Evolutionary conservation across 2,888 invertebrate species (phyloP), one percentile per base, ranked within the genome.

Genomic region (Seira ritae): DNA sequence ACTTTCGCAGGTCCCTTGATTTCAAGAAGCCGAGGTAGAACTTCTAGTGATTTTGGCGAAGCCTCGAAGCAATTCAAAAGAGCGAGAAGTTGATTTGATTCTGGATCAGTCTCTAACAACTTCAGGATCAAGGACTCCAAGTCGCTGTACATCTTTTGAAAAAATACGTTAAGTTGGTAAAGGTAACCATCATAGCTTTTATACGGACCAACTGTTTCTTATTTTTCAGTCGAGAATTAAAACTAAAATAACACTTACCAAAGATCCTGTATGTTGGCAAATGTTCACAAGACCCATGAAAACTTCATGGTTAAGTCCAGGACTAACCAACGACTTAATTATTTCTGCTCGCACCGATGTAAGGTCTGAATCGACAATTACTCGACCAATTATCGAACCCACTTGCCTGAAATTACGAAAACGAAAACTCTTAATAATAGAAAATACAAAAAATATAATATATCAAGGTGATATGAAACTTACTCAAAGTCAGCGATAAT

Each of bases 401-500:
- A 73, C 77, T 84, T 86, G 86, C 4, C 85, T 86, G 24, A 6
- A 79, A 74, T 60, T 17, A 42, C 68, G 62, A 23, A 31, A 55
- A 73, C 19, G 4, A 68, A 74, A 69, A 3, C 15, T 42, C 8
- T 17, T 46, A 50, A 24, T 17, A 77, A 24, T 55, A n/a, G 20
- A 20, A 70, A 19, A 70, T 31, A 10, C 24, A 62, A 31, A 20
- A 20, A 17, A 31, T 17, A 74, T 42, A 73, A 74, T 23, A 42
- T 62, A 50, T 73, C 20, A 42, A 72, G 20, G 15, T 78, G 67
- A 12, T 22, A 37, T 37, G 50, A 50, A 17, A 74, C 82, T 80
- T 84, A 89, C 89, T 78, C 77, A 24, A 42, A 66, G 68, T 89
- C 88, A 1, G 86, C 81, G 12, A 84, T 19, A n/a, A 89, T 87